Evolutionary conservation across 2,888 invertebrate genomes (phyloP).

Genomic region (Mechanitis mazaeus): DNA sequence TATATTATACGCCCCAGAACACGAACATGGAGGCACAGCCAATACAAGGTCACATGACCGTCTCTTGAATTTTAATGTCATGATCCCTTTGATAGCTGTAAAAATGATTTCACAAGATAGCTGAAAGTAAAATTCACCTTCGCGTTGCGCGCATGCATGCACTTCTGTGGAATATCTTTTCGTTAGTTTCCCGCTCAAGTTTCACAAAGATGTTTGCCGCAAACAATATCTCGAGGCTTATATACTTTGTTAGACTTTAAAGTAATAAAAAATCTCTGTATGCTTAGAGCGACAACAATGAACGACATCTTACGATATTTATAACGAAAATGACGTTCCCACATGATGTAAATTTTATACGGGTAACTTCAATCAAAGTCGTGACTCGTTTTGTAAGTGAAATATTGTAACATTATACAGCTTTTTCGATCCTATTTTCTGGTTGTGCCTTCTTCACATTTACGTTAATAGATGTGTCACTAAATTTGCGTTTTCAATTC

Average conservation of each 20-base stretch:
- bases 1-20: conserved; percentile 40
- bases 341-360: conserved; percentile 10
- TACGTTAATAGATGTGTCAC: conserved; percentile 73
- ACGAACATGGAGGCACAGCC: conserved; percentile 43
- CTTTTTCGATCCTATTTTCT: conserved; percentile 53
- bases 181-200: conserved; percentile 34
- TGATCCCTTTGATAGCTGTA: conserved; percentile 66
- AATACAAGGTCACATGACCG: conserved; percentile 60
- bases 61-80: conserved; percentile 69
- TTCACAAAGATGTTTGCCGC: conserved; percentile 36
- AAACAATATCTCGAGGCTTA: conserved; percentile 39
- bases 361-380: conserved; percentile 17
- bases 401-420: conserved; percentile 40
- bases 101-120: conserved; percentile 60
- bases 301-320: conserved; percentile 20
- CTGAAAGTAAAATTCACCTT: conserved; percentile 31
- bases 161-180: conserved; percentile 31
- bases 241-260: conserved; percentile 37
- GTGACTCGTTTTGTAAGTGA: conserved; percentile 23
- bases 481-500: conserved; percentile 75
- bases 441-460: conserved; percentile 55
- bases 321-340: conserved; percentile 15
- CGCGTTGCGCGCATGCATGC: conserved; percentile 35
- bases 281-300: conserved; percentile 21
- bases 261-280: conserved; percentile 33